These are phyloP conservation scores for Lucilia sericata DNA, from an alignment of 1,140 invertebrate species.

Conservation along the genomic window DNA sequence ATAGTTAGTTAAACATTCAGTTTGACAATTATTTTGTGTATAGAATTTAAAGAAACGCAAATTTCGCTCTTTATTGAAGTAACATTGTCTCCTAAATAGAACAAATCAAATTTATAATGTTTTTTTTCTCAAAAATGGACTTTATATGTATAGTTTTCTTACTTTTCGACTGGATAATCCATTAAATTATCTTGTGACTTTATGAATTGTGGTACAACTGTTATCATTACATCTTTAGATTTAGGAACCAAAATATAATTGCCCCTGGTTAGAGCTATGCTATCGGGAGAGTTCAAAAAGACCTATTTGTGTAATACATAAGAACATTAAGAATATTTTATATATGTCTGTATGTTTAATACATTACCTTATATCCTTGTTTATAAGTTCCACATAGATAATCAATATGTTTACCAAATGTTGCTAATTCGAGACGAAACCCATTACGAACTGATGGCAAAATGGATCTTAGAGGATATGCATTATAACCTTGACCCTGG, in stretches of 20 bases:
- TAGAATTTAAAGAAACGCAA: slow-evolving; percentile 77
- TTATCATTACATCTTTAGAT: slow-evolving; percentile 73
- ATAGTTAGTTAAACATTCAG: slow-evolving; percentile 81
- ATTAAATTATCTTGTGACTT: slow-evolving; percentile 68
- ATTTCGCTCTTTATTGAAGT: slow-evolving; percentile 73
- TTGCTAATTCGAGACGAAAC: slow-evolving; percentile 66
- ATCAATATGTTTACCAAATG: slow-evolving; percentile 63
- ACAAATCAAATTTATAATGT: no score
- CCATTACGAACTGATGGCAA: slow-evolving; percentile 67
- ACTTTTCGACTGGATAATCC: slow-evolving; percentile 70
- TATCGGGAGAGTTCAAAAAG: slow-evolving; percentile 69
- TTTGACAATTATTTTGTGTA: slow-evolving; percentile 80
- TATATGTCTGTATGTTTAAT: no score
- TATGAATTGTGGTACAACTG: slow-evolving; percentile 67
- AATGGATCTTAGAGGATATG: slow-evolving; percentile 68
- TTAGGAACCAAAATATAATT: slow-evolving; percentile 73
- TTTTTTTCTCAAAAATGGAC: no score
- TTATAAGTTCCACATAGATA: slow-evolving; percentile 69
- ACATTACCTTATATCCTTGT: slow-evolving; percentile 70
- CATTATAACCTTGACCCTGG: slow-evolving; percentile 61
- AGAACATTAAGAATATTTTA: no score
- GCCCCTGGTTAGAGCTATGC: slow-evolving; percentile 71
- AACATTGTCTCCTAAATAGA: slow-evolving; percentile 72
- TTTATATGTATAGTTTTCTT: not conserved
- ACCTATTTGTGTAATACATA: slow-evolving; percentile 69